These are phyloP conservation scores for Lymantria dispar DNA, from an alignment of 2,888 invertebrate species.

Conservation along the genomic window DNA sequence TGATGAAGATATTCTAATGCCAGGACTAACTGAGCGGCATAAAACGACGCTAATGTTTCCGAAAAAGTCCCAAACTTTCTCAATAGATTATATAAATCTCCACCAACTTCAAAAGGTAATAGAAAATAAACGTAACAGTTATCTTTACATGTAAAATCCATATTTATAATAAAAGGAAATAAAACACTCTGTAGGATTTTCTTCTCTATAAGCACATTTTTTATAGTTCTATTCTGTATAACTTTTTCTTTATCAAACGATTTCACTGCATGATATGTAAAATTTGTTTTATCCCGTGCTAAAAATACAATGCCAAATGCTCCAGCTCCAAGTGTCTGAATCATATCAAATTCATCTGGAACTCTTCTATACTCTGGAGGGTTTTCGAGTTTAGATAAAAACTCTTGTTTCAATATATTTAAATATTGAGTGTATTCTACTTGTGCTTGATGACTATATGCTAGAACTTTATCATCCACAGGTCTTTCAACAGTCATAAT, in stretches of 20 bases:
- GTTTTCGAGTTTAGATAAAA: slow-evolving; percentile 35
- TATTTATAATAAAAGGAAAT: slow-evolving; percentile 92
- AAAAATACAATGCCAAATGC: slow-evolving; percentile 93
- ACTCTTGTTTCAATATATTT: slow-evolving; percentile 55
- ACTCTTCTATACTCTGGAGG: slow-evolving; percentile 34
- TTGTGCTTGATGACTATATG: slow-evolving; percentile 46
- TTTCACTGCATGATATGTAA: slow-evolving; percentile 91
- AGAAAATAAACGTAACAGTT: slow-evolving; percentile 91
- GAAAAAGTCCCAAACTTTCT: slow-evolving; percentile 82
- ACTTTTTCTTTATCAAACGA: slow-evolving; percentile 91
- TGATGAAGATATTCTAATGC: slow-evolving; percentile 95
- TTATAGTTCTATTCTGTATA: slow-evolving; percentile 90
- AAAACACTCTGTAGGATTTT: slow-evolving; percentile 90
- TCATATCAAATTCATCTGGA: slow-evolving; percentile 85
- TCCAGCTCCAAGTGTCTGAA: slow-evolving; percentile 90
- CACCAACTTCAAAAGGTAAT: slow-evolving; percentile 91
- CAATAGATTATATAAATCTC: slow-evolving; percentile 90
- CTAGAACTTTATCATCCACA: slow-evolving; percentile 25
- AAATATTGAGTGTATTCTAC: slow-evolving; percentile 49
- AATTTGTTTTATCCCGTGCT: slow-evolving; percentile 82
- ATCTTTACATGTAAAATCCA: slow-evolving; percentile 92
- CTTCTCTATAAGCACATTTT: slow-evolving; percentile 93
- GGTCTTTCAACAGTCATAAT: slow-evolving; percentile 41
- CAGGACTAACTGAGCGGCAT: slow-evolving; percentile 93
- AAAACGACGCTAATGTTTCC: slow-evolving; percentile 91